A percentile compares a stretch with the other conserved stretches of the same genome.
phyloP scores from a whole-genome alignment of 2,113 vertebrate genomes.

The Nothocercus nigrocapillus region DNA sequence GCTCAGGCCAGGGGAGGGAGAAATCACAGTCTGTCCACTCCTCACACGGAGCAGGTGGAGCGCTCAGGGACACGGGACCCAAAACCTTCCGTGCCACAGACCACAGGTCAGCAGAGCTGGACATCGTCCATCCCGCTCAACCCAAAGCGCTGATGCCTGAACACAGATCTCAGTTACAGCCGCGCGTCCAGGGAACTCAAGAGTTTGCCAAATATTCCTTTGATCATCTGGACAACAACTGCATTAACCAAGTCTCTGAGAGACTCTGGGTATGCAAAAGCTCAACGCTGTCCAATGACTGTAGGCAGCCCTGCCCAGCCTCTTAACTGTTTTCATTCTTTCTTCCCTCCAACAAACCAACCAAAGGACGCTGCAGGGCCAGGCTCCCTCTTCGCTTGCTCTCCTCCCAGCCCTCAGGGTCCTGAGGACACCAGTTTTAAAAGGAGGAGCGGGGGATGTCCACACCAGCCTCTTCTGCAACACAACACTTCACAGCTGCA shows the following conservation, averaged over 20 bases:
- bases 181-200: neutral
- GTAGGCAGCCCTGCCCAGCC: neutral
- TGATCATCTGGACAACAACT: neutral
- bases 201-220: neutral
- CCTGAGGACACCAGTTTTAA: neutral
- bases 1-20: neutral
- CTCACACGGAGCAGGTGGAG: neutral
- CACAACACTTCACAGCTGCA: neutral
- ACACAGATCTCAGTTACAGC: neutral
- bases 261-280: neutral
- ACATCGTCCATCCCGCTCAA: neutral
- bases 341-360: neutral
- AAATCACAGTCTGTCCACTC: neutral
- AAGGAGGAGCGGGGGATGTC: neutral
- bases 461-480: neutral
- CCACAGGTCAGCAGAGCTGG: neutral
- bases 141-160: fast-evolving
- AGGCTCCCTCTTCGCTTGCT: neutral
- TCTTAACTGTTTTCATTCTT: neutral
- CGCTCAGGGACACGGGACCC: neutral
- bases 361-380: neutral
- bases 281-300: neutral
- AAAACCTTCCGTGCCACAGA: fast-evolving
- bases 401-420: neutral
- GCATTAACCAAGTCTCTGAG: neutral